Conservation (phyloP, 2,888 invertebrate genomes). For the Rhopalosiphum nymphaeae region DNA sequence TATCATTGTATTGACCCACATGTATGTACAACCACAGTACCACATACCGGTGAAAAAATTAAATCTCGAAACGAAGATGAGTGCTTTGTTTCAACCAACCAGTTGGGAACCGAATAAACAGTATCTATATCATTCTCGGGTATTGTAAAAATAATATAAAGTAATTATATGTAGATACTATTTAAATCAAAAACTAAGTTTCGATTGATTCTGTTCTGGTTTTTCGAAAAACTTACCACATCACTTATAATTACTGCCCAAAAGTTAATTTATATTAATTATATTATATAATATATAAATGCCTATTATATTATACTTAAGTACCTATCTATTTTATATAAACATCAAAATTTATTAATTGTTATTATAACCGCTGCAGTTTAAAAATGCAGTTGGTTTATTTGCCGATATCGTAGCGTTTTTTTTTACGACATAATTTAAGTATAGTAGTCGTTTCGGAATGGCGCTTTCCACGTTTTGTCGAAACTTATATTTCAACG, state of each 20-base stretch:
- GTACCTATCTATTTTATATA: background rate
- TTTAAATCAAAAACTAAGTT: background rate
- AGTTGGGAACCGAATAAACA: background rate
- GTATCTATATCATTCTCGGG: background rate
- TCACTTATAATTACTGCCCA: background rate
- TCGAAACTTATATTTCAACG: conserved; percentile 1
- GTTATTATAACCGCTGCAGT: background rate
- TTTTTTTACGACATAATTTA: background rate
- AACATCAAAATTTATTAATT: background rate
- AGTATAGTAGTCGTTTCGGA: background rate
- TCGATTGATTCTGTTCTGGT: background rate
- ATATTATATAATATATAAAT: background rate
- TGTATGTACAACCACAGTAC: background rate
- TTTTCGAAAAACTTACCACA: background rate
- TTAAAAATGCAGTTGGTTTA: background rate
- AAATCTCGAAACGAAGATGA: background rate
- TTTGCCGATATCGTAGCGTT: background rate
- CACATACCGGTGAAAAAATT: background rate
- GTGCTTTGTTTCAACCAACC: background rate
- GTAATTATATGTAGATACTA: background rate
- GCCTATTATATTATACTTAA: background rate
- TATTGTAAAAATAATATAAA: background rate
- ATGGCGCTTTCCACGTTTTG: conserved; percentile 26
- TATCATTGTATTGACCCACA: background rate
- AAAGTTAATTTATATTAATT: background rate